phyloP scores from a whole-genome alignment of 2,888 invertebrate genomes.

The Adineta ricciae region DNA sequence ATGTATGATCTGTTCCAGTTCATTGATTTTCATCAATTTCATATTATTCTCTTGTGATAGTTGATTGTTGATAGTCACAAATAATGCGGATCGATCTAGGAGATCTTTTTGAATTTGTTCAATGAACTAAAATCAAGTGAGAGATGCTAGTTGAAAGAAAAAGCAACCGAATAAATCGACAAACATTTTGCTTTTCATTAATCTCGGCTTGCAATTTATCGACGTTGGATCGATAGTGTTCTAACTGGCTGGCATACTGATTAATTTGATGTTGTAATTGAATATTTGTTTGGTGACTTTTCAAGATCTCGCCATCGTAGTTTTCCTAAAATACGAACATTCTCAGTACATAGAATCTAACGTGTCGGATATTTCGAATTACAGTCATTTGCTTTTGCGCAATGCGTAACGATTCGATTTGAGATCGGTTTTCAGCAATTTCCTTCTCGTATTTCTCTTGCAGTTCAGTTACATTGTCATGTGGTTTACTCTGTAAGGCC shows the following conservation, averaged over 20 bases:
- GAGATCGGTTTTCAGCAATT: neutral
- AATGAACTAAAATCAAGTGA: neutral
- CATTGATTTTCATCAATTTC: neutral
- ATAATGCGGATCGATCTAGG: neutral
- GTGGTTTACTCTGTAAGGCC: neutral
- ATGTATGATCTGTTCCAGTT: neutral
- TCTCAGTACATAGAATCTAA: too few relatives aligned
- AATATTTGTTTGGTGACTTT: neutral
- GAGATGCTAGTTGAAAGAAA: neutral
- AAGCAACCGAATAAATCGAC: neutral
- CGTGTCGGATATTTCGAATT: neutral
- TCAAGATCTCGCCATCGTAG: neutral
- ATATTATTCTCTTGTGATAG: neutral
- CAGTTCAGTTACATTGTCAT: neutral
- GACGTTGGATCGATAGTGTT: neutral
- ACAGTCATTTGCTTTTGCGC: neutral
- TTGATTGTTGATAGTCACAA: neutral
- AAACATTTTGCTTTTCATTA: neutral
- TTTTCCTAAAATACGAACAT: neutral
- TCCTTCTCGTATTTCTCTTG: neutral
- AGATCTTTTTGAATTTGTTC: neutral
- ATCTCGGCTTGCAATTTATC: neutral
- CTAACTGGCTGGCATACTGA: neutral
- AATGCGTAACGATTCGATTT: neutral
- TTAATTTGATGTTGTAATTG: slow-evolving; percentile 8